phyloP scores from a whole-genome alignment of 2,888 invertebrate genomes.

The Strigamia maritima region DNA sequence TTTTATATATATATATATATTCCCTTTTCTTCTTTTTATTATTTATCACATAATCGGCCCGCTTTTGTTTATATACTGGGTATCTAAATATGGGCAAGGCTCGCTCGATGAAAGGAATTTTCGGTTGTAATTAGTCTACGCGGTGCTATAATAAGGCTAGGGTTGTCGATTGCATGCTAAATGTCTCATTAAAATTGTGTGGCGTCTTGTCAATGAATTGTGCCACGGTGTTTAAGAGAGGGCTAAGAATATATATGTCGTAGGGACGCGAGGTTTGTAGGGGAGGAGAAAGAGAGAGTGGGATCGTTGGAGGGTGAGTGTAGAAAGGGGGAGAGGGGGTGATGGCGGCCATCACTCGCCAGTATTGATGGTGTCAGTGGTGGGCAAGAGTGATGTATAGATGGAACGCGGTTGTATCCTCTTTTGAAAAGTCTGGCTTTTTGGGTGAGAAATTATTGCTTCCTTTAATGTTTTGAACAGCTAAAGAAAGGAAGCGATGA shows the following conservation, averaged over 20 bases:
- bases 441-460: conserved; percentile 15
- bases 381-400: conserved; percentile 17
- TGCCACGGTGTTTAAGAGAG: not conserved
- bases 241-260: not conserved
- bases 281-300: conserved; percentile 21
- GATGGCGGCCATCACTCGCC: conserved; percentile 11
- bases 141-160: not conserved
- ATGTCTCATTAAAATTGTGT: conserved; percentile 1
- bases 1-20: not conserved
- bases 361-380: conserved; percentile 11
- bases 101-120: not conserved
- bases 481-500: conserved; percentile 15
- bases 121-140: not conserved
- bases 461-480: conserved; percentile 10
- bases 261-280: not conserved
- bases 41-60: not conserved
- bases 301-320: not conserved
- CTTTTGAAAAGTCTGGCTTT: conserved; percentile 14
- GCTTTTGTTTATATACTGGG: not conserved
- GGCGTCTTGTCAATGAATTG: not conserved
- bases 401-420: conserved; percentile 19
- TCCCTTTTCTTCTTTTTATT: not conserved
- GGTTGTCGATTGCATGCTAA: not conserved
- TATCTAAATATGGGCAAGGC: not conserved
- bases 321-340: conserved; percentile 8